phyloP scores from a whole-genome alignment of 1,140 invertebrate species.

The Potamilus streckersoni region DNA sequence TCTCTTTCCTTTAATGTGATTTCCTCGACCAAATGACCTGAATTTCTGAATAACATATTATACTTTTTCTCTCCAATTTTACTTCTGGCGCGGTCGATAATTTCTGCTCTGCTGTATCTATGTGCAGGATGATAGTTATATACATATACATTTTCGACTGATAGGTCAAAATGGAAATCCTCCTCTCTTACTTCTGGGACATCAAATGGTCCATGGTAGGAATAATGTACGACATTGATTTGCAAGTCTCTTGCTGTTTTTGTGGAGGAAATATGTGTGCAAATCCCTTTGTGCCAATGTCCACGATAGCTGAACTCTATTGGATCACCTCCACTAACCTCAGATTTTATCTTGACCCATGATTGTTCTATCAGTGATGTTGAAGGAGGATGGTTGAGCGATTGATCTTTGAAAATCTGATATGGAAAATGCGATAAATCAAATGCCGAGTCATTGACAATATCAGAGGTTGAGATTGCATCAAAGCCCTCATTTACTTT shows the following conservation, averaged over 20 bases:
- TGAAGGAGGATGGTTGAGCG: background rate
- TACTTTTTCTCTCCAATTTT: conserved; percentile 14
- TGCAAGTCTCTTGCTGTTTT: background rate
- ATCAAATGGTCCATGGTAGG: background rate
- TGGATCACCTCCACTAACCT: conserved; percentile 5
- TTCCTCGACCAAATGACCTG: conserved; percentile 15
- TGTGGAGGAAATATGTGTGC: background rate
- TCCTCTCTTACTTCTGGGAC: conserved; percentile 3
- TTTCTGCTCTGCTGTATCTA: conserved; percentile 1
- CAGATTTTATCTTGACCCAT: conserved; percentile 12
- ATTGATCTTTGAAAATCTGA: background rate
- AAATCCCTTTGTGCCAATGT: conserved; percentile 15
- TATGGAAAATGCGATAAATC: no score
- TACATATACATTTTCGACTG: conserved; percentile 8
- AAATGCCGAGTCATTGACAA: no score
- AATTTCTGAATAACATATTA: conserved; percentile 1
- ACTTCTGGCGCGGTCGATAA: conserved; percentile 9
- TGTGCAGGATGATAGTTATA: conserved; percentile 19
- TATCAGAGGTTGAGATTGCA: no score
- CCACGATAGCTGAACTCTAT: conserved; percentile 12
- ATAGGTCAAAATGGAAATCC: conserved; percentile 4
- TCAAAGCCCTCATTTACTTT: conserved; percentile 12
- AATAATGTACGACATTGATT: conserved; percentile 15
- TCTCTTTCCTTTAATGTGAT: conserved; percentile 6
- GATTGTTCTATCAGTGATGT: background rate